Evolutionary conservation across 2,888 invertebrate species (phyloP), one percentile per base, ranked within the genome.

Genomic region (Athalia cordata): DNA sequence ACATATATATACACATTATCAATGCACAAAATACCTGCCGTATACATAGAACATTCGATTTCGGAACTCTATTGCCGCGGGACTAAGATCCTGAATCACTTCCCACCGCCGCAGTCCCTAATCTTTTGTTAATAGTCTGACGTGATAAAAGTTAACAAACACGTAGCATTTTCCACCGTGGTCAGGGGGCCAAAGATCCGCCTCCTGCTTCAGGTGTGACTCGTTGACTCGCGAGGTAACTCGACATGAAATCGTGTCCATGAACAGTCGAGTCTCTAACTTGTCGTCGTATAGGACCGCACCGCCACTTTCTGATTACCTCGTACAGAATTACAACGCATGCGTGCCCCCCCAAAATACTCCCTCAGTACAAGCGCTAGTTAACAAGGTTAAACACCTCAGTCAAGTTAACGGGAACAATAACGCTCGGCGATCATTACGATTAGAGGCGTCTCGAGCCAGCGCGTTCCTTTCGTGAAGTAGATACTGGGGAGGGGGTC

Each of bases 311-410:
- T 77, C 72, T 68, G 57, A 75, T 55, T 59, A 59, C 64, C 62
- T 57, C 64, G 65, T 59, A 68, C 66, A 64, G 49, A 50, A 78
- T 68, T 68, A 67, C 68, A 77, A 82, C 81, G 82, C 82, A 83
- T 81, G 82, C 81, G 81, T 80, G 78, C 75, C 78, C 64, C 62
- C 43, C 50, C 13, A 49, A 29, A 13, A 15, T 77, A 50, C 81
- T 79, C 82, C 80, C 80, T 82, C 84, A 83, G 85, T 82, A 80
- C 82, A 82, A 79, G 81, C 82, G 83, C 78, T 83, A 87, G 87
- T 88, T 90, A 90, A 90, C 89, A 89, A 89, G 89, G 89, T 89
- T 89, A 90, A 90, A 90, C 88, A 89, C 89, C 89, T 89, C 87
- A 86, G 86, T 84, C 85, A 85, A 88, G 88, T 89, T 89, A 89